Percentiles rank a stretch among this genome's conserved stretches.
phyloP scores from a whole-genome alignment of 2,113 vertebrate species.

The Aplodontia rufa region DNA sequence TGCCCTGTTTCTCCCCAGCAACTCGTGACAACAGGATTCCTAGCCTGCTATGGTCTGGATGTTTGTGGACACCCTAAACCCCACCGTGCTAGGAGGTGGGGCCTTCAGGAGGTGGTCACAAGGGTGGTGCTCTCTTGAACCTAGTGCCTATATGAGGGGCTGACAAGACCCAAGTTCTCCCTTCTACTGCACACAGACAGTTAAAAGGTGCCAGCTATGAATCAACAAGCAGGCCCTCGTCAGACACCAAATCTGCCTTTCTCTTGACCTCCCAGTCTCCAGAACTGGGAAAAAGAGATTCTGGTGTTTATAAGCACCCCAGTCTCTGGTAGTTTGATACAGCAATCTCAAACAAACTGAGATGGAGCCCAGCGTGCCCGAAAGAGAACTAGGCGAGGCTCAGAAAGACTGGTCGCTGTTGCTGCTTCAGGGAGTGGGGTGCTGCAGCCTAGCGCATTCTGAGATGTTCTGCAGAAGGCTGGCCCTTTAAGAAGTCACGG shows the following conservation, averaged over 20 bases:
- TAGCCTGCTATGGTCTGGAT: neutral
- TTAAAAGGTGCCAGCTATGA: neutral
- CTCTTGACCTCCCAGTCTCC: neutral
- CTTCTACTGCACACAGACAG: neutral
- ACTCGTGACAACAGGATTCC: neutral
- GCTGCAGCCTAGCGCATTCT: accelerated
- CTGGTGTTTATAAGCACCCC: neutral
- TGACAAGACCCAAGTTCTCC: neutral
- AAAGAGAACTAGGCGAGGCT: neutral
- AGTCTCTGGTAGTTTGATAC: too few relatives aligned
- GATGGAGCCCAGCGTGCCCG: neutral
- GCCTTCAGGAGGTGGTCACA: neutral
- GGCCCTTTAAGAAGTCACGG: neutral
- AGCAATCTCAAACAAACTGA: neutral
- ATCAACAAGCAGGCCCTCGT: neutral
- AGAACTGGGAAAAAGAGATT: neutral
- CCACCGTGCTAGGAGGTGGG: neutral
- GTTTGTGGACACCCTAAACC: neutral
- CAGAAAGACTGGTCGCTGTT: neutral
- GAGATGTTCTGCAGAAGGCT: neutral
- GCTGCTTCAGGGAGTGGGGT: neutral
- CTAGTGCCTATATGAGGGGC: neutral
- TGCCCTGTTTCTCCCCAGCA: neutral
- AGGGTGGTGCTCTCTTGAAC: neutral
- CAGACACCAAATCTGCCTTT: neutral